Base-by-base conservation (phyloP, 1,140 invertebrate species). In the Wasmannia auropunctata region DNA sequence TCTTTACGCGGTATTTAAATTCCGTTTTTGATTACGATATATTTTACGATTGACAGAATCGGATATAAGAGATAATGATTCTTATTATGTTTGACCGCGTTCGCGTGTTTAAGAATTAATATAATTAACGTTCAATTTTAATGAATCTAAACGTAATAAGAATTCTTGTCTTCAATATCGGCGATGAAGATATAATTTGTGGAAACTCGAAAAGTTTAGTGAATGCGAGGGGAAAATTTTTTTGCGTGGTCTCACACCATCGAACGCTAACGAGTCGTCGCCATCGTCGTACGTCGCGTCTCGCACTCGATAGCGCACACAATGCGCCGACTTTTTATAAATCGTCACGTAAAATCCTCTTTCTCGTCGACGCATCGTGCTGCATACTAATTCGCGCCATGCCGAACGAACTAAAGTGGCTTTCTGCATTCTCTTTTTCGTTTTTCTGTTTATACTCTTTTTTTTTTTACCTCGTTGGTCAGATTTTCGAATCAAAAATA, bases 301-400 rank as follows among this genome's bases (percentile, higher is more conserved):
- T 40, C 63, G 34, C 22, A 22, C 19, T 56, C 51, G 46, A 56
- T 37, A 22, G 56, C 19, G 62, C 19, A 28, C 34, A n/a, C 37
- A 75, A 75, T 67, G 69, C 70, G 34, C 19, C 31, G 40, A 19
- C 56, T 84, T 76, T 88, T 88, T 87, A 77, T 89, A 89, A 89
- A 90, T 81, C 83, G 72, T 46, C 85, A 89, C 70, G 54, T 67
- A 87, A 60, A 77, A 84, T 76, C 60, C 70, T 51, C 76, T 67
- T 72, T 72, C 25, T 43, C 31, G 72, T 6, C 8, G 54, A 28
- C 25, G 63, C 25, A 67, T 46, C 62, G 56, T 40, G 69, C 37
- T 51, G 88, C 79, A 88, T 89, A 89, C 72, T 83, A 89, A 89
- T 86, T 58, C 75, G 37, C 19, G 14, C 19, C 31, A 60, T 60